Conservation (phyloP, 1,140 invertebrate genomes). For the Drosophila cardini region DNA sequence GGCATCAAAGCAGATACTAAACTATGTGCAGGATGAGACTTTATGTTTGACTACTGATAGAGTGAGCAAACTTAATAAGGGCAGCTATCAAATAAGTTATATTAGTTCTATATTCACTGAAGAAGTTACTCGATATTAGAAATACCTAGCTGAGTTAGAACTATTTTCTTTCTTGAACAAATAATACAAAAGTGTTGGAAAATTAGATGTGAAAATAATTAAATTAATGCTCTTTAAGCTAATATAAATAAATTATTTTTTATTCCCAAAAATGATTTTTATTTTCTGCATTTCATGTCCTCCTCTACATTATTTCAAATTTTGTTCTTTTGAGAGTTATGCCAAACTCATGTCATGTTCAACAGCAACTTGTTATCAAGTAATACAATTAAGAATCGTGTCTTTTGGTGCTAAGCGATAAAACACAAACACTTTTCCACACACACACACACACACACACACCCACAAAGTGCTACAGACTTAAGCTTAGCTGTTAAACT, state of each 20-base stretch:
- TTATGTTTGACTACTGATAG: neutral
- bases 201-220: too few relatives aligned
- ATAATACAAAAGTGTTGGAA: too few relatives aligned
- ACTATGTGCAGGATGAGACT: neutral
- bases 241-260: neutral
- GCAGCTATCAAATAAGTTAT: neutral
- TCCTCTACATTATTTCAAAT: neutral
- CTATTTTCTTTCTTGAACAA: too few relatives aligned
- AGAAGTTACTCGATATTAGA: neutral
- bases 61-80: conserved; percentile 9
- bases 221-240: too few relatives aligned
- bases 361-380: conserved; percentile 45
- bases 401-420: conserved; percentile 24
- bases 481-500: conserved; percentile 4
- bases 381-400: conserved; percentile 74
- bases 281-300: neutral
- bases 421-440: neutral
- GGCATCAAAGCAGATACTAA: conserved; percentile 19
- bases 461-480: neutral
- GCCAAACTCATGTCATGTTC: conserved; percentile 38
- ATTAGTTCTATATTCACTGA: neutral
- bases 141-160: too few relatives aligned
- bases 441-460: conserved; percentile 15
- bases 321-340: neutral
- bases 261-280: neutral